Evolutionary conservation across 2,797 vertebrate species (phyloP), one percentile per base, ranked within the genome.

Genomic region (Arctocebus calabarensis): DNA sequence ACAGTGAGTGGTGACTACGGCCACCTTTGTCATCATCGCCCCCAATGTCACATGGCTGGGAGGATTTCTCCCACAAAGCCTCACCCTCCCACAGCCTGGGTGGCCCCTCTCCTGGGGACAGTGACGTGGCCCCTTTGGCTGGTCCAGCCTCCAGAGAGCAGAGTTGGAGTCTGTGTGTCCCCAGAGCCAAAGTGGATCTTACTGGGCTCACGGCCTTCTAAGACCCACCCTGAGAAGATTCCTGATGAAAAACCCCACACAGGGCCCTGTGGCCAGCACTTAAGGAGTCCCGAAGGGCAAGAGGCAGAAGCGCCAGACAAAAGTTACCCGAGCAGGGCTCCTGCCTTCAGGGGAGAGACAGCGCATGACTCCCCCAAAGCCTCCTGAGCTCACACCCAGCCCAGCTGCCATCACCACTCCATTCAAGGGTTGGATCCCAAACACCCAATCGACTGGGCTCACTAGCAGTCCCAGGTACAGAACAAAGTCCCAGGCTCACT

Each of bases 291-390:
- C 12, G 13, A 62, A 62, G 34, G 37, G 29, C 9, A 64, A 70
- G n/a, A 45, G 22, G 25, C 40, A 59, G 34, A 68, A 64, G 17
- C 64, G 52, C 45, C 57, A 29, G 12, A 6, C 22, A 10, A 55
- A 73, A 29, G 27, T n/a, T 4, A 0, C 0, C 0, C 29, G 11
- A 55, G 52, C 22, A 29, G 73, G 25, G 11, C 61, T 75, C 71
- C 29, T 22, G 23, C 25, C 61, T 88, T 90, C 55, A 59, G 7
- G 7, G 17, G 25, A 68, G 70, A 0, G 12, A 55, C 25, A 45
- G 27, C 16, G 11, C 34, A 27, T 27, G 27, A 37, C 14, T 64
- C 68, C 75, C 52, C 78, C 74, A 68, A 94, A 74, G 64, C 34
- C 81, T 37, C 83, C 78, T 78, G 11, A 48, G 55, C 70, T 40